phyloP scores from a whole-genome alignment of 2,888 invertebrate species.

The Apamea epomidion region DNA sequence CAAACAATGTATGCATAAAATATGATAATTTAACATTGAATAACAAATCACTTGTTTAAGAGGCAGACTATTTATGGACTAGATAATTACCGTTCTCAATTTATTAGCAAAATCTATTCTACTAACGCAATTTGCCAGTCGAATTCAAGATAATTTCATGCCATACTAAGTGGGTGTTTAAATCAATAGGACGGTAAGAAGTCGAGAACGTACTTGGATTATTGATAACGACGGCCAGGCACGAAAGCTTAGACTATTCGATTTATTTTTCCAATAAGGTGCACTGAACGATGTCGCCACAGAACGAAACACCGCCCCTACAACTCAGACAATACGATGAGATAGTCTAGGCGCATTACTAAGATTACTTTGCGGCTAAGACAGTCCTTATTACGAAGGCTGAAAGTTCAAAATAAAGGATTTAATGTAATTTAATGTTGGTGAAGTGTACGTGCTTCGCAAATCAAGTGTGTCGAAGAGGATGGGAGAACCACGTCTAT shows the following conservation, averaged over 20 bases:
- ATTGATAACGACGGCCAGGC: conserved; percentile 81
- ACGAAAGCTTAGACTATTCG: conserved; percentile 79
- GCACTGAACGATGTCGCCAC: conserved; percentile 81
- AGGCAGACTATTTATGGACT: conserved; percentile 28
- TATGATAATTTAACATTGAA: conserved; percentile 24
- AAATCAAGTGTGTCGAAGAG: conserved; percentile 89
- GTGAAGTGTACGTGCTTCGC: conserved; percentile 84
- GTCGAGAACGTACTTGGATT: conserved; percentile 73
- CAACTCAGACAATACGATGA: conserved; percentile 73
- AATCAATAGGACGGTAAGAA: conserved; percentile 77
- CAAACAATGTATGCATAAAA: conserved; percentile 8
- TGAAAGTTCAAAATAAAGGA: conserved; percentile 77
- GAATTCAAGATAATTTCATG: conserved; percentile 50
- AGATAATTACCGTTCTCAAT: conserved; percentile 33
- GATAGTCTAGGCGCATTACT: conserved; percentile 78
- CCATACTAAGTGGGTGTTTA: conserved; percentile 61
- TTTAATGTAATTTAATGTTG: conserved; percentile 65
- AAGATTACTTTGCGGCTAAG: conserved; percentile 65
- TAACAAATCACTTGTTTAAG: conserved; percentile 42
- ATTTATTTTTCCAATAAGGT: conserved; percentile 83
- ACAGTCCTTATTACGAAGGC: conserved; percentile 69
- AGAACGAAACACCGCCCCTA: conserved; percentile 85
- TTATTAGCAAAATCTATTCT: conserved; percentile 29
- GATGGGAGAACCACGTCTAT: conserved; percentile 85
- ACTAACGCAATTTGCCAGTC: conserved; percentile 41